Base-by-base conservation (phyloP, 2,797 vertebrate species). In the Sparus aurata region DNA sequence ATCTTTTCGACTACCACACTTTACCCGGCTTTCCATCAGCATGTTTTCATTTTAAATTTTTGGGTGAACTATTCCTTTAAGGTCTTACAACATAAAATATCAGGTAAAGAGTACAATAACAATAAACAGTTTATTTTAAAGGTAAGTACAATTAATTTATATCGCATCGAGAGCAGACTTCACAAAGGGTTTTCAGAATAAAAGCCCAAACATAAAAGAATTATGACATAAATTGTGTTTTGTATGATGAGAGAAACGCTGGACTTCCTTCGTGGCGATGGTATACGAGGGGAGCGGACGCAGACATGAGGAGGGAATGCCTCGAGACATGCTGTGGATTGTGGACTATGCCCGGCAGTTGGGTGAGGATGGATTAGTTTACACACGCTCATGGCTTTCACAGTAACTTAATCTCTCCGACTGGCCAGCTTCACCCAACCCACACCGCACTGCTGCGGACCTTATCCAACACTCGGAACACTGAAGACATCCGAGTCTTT, bases 381-480 rank as follows among this genome's bases (percentile, higher is more conserved):
- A 93, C 94, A 92, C 94, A 55, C 85, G 85, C 93, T 95, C 94
- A 95, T 94, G 94, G 90, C 85, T 94, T 94, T 94, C 86, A 91
- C 83, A 46, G 94, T 92, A 94, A 94, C 91, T 75, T 30, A 79
- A 94, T 92, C 89, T 83, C 49, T 64, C 34, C 25, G 76, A 70
- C 79, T 52, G 87, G 67, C 64, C 67, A 64, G 49, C 82, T 76
- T 81, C 87, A 62, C 55, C 58, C 75, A 15, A 64, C 53, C 73
- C 69, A n/a, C 65, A 16, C 43, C 55, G n/a, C 67, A 47, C 72
- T 30, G 76, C 8, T 22, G 25, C 23, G 5, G 47, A 59, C 66
- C 23, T n/a, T 18, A 45, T 27, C 66, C 49, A 3, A 53, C 58
- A 17, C 62, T 68, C 46, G 11, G 53, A 12, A 46, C 54, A 63